Conservation (phyloP, 2,888 invertebrate species). For the Ectemnius continuus region DNA sequence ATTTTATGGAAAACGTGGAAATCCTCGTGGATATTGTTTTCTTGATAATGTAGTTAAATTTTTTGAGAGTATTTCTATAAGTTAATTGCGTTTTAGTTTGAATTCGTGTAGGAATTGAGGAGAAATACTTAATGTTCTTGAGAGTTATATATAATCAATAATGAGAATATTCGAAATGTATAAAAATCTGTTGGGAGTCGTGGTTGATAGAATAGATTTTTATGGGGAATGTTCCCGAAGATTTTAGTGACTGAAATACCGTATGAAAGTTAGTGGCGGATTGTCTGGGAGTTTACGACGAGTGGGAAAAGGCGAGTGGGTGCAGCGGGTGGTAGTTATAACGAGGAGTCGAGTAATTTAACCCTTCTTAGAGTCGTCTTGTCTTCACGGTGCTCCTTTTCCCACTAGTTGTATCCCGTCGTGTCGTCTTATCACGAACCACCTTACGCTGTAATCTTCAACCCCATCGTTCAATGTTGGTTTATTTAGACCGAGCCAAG, state of each 20-base stretch:
- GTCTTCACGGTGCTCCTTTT: conserved; percentile 59
- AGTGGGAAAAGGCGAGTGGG: conserved; percentile 8
- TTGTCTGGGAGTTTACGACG: conserved; percentile 51
- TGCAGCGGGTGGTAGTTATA: conserved; percentile 62
- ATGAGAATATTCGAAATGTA: too few relatives aligned
- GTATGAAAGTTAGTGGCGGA: conserved; percentile 40
- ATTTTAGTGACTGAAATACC: background rate
- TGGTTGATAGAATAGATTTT: background rate
- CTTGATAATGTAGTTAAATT: too few relatives aligned
- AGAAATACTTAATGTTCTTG: too few relatives aligned
- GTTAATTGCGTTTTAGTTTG: too few relatives aligned
- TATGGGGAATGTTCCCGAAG: background rate
- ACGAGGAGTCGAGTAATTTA: conserved; percentile 70
- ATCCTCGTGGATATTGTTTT: too few relatives aligned
- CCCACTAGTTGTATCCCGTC: conserved; percentile 38
- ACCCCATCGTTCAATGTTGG: conserved; percentile 71
- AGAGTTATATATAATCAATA: too few relatives aligned
- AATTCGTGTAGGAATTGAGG: too few relatives aligned
- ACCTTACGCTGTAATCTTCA: conserved; percentile 67
- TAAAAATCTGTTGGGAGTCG: too few relatives aligned
- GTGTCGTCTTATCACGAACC: conserved; percentile 68
- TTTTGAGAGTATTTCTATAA: too few relatives aligned
- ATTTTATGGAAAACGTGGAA: too few relatives aligned
- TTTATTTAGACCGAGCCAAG: conserved; percentile 70
- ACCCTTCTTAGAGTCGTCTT: conserved; percentile 71